These are phyloP conservation scores for Phrynocephalus vlangalii DNA, from an alignment of 2,797 vertebrate species.

Conservation along the genomic window DNA sequence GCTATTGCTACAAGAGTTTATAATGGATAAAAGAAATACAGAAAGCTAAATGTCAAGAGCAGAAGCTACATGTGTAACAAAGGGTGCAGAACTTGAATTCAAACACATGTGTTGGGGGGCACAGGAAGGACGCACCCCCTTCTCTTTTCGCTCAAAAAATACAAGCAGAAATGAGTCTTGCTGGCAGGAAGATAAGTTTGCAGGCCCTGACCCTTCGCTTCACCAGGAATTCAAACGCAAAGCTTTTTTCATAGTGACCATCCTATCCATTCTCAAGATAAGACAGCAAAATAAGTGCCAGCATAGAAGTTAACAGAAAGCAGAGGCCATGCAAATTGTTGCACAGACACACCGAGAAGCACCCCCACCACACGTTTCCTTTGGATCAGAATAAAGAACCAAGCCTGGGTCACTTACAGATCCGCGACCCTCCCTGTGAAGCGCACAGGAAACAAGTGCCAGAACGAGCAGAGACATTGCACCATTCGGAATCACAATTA, in stretches of 20 bases:
- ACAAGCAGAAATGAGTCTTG: conserved; percentile 72
- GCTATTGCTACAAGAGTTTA: conserved; percentile 65
- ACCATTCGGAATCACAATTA: conserved; percentile 48
- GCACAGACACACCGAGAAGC: conserved; percentile 25
- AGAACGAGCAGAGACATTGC: conserved; percentile 51
- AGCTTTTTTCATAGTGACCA: conserved; percentile 82
- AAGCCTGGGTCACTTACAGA: conserved; percentile 49
- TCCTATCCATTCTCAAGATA: conserved; percentile 75
- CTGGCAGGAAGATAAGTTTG: conserved; percentile 78
- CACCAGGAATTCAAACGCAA: conserved; percentile 84
- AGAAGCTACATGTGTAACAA: conserved; percentile 59
- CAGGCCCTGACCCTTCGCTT: conserved; percentile 87
- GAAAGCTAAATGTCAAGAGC: conserved; percentile 52
- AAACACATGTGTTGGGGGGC: conserved; percentile 63
- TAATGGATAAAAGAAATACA: conserved; percentile 74
- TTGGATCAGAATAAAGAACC: conserved; percentile 43
- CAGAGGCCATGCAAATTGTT: conserved; percentile 65
- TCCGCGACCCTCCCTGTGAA: conserved; percentile 43
- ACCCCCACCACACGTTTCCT: neutral
- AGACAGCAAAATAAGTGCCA: conserved; percentile 69
- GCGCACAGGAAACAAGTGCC: conserved; percentile 39
- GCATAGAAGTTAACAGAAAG: conserved; percentile 68
- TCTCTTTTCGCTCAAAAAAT: conserved; percentile 75
- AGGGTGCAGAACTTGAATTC: conserved; percentile 62
- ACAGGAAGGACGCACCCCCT: conserved; percentile 59